These are phyloP conservation scores for Struthidea cinerea DNA, from an alignment of 2,113 vertebrate genomes.

Conservation along the genomic window DNA sequence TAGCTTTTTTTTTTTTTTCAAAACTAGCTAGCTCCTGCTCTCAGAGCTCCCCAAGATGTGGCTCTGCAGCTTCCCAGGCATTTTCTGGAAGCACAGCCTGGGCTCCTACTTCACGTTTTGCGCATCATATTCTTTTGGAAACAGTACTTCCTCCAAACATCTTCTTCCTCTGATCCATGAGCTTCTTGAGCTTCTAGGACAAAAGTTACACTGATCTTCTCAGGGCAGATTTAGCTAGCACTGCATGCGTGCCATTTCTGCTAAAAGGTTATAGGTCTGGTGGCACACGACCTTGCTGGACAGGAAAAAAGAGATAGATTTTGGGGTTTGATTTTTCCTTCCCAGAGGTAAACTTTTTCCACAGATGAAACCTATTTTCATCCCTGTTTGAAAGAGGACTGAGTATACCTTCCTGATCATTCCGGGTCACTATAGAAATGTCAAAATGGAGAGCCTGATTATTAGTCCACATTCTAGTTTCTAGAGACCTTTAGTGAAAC, in stretches of 20 bases:
- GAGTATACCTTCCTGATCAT: neutral
- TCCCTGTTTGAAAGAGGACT: neutral
- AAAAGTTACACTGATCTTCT: neutral
- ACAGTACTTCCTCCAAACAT: neutral
- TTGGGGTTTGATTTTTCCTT: neutral
- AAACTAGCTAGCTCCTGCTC: neutral
- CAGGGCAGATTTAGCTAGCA: neutral
- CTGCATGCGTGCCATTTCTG: neutral
- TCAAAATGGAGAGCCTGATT: neutral
- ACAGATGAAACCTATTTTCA: neutral
- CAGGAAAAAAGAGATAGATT: neutral
- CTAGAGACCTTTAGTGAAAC: neutral
- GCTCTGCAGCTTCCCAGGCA: accelerated
- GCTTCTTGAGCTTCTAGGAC: neutral
- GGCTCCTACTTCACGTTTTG: accelerated
- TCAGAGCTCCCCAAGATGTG: neutral
- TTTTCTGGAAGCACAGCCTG: neutral
- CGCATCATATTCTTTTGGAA: neutral
- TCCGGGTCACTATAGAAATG: neutral
- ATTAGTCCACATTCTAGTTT: neutral
- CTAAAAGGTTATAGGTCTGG: neutral
- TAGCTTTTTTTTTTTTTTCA: neutral
- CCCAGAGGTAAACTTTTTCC: neutral
- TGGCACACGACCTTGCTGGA: neutral
- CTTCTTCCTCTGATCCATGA: neutral